phyloP scores from a whole-genome alignment of 2,888 invertebrate genomes.

The Hypercompe scribonia region DNA sequence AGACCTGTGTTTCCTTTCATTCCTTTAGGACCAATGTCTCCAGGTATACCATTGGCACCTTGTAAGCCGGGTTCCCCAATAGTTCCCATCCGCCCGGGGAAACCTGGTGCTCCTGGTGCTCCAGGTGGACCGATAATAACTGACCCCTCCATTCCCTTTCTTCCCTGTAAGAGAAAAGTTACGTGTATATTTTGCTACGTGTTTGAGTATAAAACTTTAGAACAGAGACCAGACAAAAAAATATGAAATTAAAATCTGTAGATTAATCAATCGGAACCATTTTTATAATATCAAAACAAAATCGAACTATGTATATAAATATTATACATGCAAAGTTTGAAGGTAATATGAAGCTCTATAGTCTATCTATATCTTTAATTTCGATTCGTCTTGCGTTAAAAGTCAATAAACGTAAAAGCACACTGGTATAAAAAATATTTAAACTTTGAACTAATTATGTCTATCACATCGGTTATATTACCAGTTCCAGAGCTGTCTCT shows the following conservation, averaged over 20 bases:
- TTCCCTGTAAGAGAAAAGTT: slow-evolving; percentile 64
- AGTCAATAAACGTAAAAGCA: neutral
- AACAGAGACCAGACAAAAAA: neutral
- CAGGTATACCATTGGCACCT: slow-evolving; percentile 73
- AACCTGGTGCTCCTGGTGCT: slow-evolving; percentile 89
- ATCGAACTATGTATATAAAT: neutral
- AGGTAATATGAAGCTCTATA: neutral
- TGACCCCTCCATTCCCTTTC: slow-evolving; percentile 68
- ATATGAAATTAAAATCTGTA: neutral
- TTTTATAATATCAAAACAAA: neutral
- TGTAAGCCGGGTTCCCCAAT: slow-evolving; percentile 86
- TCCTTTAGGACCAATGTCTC: slow-evolving; percentile 83
- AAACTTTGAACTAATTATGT: neutral
- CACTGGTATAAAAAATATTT: neutral
- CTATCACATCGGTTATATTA: neutral
- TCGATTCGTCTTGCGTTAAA: neutral
- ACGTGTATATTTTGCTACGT: neutral
- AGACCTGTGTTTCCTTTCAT: slow-evolving; percentile 85
- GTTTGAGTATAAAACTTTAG: neutral
- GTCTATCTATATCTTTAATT: neutral
- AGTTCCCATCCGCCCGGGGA: slow-evolving; percentile 87
- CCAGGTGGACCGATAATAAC: slow-evolving; percentile 67
- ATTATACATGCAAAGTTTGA: neutral
- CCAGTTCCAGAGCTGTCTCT: too few relatives aligned
- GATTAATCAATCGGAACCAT: neutral